A percentile compares a stretch with the other conserved stretches of the same genome.
phyloP scores from a whole-genome alignment of 2,797 vertebrate genomes.

The Xiphophorus birchmanni region DNA sequence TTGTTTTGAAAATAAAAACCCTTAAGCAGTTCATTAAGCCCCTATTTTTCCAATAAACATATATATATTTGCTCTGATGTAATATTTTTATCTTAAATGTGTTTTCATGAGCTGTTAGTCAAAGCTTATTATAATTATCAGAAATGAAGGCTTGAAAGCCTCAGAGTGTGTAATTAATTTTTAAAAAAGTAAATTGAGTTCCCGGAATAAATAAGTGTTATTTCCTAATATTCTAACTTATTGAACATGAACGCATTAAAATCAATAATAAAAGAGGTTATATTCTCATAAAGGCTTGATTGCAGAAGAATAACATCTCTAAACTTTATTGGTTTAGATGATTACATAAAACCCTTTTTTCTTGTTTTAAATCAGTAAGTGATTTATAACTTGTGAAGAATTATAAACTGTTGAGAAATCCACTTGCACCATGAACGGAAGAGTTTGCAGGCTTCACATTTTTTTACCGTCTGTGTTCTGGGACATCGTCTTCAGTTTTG shows the following conservation, averaged over 20 bases:
- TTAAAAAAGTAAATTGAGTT: background rate
- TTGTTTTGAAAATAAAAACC: background rate
- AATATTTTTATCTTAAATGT: no score
- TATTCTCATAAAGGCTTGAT: background rate
- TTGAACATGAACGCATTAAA: no score
- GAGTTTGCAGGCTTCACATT: background rate
- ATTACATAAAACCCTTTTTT: background rate
- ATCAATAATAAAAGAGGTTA: background rate
- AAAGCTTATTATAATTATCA: no score
- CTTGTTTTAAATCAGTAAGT: constrained; percentile 19
- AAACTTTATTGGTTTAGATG: background rate
- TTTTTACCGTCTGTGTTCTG: background rate
- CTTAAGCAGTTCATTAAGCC: background rate
- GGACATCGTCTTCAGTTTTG: constrained; percentile 66
- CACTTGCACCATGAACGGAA: background rate
- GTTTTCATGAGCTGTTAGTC: no score
- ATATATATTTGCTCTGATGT: no score
- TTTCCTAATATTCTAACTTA: background rate
- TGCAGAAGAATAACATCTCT: background rate
- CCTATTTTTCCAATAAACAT: background rate
- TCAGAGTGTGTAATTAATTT: background rate
- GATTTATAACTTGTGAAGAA: constrained; percentile 12
- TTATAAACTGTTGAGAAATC: background rate
- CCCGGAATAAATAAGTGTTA: background rate
- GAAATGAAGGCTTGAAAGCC: no score